Evolutionary conservation across 2,888 invertebrate species (phyloP), one percentile per base, ranked within the genome.

Genomic region (Temnothorax unifasciatus): DNA sequence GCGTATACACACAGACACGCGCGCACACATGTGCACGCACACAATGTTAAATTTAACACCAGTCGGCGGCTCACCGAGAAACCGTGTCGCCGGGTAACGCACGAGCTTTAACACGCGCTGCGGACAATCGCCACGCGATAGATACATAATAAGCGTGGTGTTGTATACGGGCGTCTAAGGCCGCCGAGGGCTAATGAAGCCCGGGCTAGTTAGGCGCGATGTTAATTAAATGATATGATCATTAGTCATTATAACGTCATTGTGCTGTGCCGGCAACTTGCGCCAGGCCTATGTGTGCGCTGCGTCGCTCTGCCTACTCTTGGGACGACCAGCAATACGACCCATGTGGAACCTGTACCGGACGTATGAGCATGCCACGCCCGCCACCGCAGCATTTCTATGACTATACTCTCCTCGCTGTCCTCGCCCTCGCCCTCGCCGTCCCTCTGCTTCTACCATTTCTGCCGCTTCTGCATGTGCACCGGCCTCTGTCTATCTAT

Each of bases 221-320:
- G 94, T 94, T 95, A 94, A 94, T 95, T 94, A 94, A 94, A 94
- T 94, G 94, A 94, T 95, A 94, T 92, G 92, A 94, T 94, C 94
- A 94, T 95, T 94, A 94, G 94, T 94, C 94, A 94, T 94, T 94
- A 93, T 93, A 92, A 92, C 93, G 92, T 93, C 93, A 94, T 94
- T 94, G 93, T 93, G 92, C 92, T 90, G 47, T 18, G 91, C 90
- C 89, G 74, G 88, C 91, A 91, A 92, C 90, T 93, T 92, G 92
- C 88, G 44, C 87, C 69, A 25, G 76, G 83, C 87, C 83, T 82
- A 83, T 73, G 84, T 76, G 83, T 61, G 79, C 68, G 79, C 44
- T 21, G 25, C 57, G 71, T 59, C 50, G 88, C 81, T 84, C 81
- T 84, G 75, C 90, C 63, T 77, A 88, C 87, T 89, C 85, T 68